Base-by-base conservation (phyloP, 1,140 invertebrate genomes). In the Thalassaphorura encarpata region DNA sequence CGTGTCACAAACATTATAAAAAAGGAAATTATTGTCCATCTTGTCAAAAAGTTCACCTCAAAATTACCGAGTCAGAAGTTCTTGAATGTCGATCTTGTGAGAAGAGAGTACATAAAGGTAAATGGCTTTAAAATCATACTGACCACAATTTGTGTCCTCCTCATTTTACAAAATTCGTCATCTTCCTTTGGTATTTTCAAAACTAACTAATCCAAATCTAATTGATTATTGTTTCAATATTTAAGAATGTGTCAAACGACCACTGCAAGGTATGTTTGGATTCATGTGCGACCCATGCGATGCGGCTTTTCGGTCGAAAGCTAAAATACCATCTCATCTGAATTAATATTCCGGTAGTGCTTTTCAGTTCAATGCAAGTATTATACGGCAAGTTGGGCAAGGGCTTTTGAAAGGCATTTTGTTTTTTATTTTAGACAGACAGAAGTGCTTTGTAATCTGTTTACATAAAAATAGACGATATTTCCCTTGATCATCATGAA, bases 41-140 rank as follows among this genome's bases (percentile, higher is more conserved):
- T 66, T 77, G 75, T 70, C 72, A 72, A 66, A 73, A 75, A 67
- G 75, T 72, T 69, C 74, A 75, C 69, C 67, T 68, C 55, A 69
- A 72, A 63, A 69, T 73, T 67, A 74, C 75, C 67, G 69, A 72
- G 68, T 73, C 75, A 69, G 63, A 68, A 62, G 70, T 76, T 67
- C 68, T 75, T 56, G 73, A 75, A 71, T 76, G 75, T 68, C 70
- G 72, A 69, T 70, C 69, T 69, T 76, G 74, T 69, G 74, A 75
- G 69, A 76, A 75, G 69, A 75, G 75, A 71, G 72, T 76, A 67
- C 75, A 76, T 68, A 71, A 72, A 74, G 74, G 75, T 76, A 75
- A 54, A 26, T n/a, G n/a, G n/a, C n/a, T n/a, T n/a, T n/a, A n/a
- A n/a, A n/a, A n/a, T n/a, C n/a, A n/a, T n/a, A n/a, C n/a, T n/a